Evolutionary conservation across 2,797 vertebrate species (phyloP).

Genomic region (Jordanella pulchra): DNA sequence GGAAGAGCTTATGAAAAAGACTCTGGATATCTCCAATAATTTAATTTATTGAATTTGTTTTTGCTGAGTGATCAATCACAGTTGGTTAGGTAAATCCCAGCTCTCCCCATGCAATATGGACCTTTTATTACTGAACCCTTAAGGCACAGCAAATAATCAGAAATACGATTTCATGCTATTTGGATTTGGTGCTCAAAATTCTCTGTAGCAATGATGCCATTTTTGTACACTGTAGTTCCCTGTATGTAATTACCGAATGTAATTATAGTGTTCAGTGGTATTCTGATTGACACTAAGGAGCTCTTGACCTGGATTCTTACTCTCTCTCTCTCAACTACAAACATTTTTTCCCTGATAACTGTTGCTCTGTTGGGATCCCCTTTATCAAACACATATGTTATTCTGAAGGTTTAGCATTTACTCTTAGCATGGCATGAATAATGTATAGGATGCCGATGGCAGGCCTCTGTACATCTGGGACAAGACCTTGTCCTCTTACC

Average conservation of each 20-base stretch:
- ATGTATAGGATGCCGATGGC: slow-evolving; percentile 61
- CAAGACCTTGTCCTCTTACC: slow-evolving; percentile 64
- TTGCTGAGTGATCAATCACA: slow-evolving; percentile 48
- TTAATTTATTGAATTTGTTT: slow-evolving; percentile 42
- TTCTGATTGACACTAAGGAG: slow-evolving; percentile 29
- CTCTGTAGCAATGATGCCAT: slow-evolving; percentile 7
- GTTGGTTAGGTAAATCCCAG: slow-evolving; percentile 55
- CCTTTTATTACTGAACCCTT: slow-evolving; percentile 41
- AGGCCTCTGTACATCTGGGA: slow-evolving; percentile 57
- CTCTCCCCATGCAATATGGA: slow-evolving; percentile 54
- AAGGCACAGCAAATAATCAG: slow-evolving; percentile 29
- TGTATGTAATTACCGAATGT: slow-evolving; percentile 31
- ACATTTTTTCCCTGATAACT: slow-evolving; percentile 24
- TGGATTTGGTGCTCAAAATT: slow-evolving; percentile 9
- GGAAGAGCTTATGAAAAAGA: slow-evolving; percentile 35
- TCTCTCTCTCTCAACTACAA: slow-evolving; percentile 2
- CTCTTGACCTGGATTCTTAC: slow-evolving; percentile 27
- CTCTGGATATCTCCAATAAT: slow-evolving; percentile 30
- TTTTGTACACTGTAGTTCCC: not conserved
- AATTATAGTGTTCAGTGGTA: slow-evolving; percentile 22
- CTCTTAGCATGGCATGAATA: slow-evolving; percentile 56
- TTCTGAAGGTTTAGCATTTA: slow-evolving; percentile 42
- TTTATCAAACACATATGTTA: slow-evolving; percentile 28
- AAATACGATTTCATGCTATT: slow-evolving; percentile 9
- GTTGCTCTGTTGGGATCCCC: slow-evolving; percentile 60